Base-by-base conservation (phyloP, 2,797 vertebrate species). In the Scarus forsteni region DNA sequence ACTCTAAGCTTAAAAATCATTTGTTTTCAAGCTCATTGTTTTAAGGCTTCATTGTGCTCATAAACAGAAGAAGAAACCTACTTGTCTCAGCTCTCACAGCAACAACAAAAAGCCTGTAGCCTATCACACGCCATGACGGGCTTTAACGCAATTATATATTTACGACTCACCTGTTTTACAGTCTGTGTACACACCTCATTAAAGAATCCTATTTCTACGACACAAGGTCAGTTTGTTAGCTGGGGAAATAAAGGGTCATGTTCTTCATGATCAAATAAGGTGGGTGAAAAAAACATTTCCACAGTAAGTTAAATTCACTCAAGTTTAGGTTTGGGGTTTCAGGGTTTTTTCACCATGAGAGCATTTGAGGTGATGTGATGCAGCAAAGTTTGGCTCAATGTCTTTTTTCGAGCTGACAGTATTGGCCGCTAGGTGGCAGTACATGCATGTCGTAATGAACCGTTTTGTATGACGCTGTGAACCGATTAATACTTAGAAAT, bases 161-260 rank as follows among this genome's bases (percentile, higher is more conserved):
- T 75, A 85, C 79, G 83, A 73, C 69, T 67, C 77, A 75, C 54
- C 45, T 77, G 65, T 73, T 27, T 52, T 27, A 58, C 70, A 53
- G 39, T 18, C 45, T 57, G 34, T 53, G 56, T 52, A 72, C 54
- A 75, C 34, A 13, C 42, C 2, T 51, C 56, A 27, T 27, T 27
- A 27, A 27, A 4, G 27, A 27, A n/a, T n/a, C n/a, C n/a, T n/a
- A n/a, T 27, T 27, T 4, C 27, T 27, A 27, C 2, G 27, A 2
- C 27, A 27, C 27, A 27, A 27, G 27, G 2, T 27, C 27, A 27
- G 58, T 66, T 65, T 74, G 71, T 83, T 74, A 46, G 54, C 62
- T 75, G 50, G 59, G 66, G 51, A 54, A 73, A n/a, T n/a, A n/a
- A n/a, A n/a, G n/a, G n/a, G n/a, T 27, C 27, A 27, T 27, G 4